These are phyloP conservation scores for Macaria liturata DNA, from an alignment of 2,888 invertebrate genomes.

Conservation along the genomic window DNA sequence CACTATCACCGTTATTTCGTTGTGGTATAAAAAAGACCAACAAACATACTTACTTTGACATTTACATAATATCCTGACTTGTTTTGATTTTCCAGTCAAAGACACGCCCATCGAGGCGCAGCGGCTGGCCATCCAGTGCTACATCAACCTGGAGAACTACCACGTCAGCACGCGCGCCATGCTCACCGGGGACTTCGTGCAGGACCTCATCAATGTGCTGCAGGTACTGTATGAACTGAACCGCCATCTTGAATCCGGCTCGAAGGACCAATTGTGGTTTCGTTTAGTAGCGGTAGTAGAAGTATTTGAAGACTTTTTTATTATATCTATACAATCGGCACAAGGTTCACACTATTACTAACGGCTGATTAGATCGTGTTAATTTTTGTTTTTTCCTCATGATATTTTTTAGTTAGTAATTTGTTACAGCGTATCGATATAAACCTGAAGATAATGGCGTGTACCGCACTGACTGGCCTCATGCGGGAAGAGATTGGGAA, in stretches of 20 bases:
- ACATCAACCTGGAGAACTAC: constrained; percentile 67
- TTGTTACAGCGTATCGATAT: constrained; percentile 60
- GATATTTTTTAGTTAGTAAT: neutral
- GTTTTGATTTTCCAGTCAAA: constrained; percentile 44
- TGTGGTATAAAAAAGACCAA: too few relatives aligned
- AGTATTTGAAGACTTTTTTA: too few relatives aligned
- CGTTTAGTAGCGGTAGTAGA: too few relatives aligned
- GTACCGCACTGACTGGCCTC: constrained; percentile 61
- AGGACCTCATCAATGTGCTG: constrained; percentile 63
- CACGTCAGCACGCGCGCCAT: constrained; percentile 66
- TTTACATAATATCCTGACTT: too few relatives aligned
- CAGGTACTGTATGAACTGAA: constrained; percentile 43
- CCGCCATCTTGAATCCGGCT: neutral
- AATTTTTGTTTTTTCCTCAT: too few relatives aligned
- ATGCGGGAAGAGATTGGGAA: constrained; percentile 61
- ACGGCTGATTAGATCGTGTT: too few relatives aligned
- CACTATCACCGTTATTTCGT: too few relatives aligned
- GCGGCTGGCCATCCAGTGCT: constrained; percentile 69
- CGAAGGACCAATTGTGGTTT: neutral
- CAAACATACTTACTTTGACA: too few relatives aligned
- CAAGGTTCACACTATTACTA: too few relatives aligned
- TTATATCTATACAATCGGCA: too few relatives aligned
- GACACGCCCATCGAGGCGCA: constrained; percentile 75
- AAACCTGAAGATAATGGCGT: constrained; percentile 65
- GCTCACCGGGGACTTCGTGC: constrained; percentile 66